Base-by-base conservation (phyloP, 2,888 invertebrate genomes). In the Mimachlamys varia region DNA sequence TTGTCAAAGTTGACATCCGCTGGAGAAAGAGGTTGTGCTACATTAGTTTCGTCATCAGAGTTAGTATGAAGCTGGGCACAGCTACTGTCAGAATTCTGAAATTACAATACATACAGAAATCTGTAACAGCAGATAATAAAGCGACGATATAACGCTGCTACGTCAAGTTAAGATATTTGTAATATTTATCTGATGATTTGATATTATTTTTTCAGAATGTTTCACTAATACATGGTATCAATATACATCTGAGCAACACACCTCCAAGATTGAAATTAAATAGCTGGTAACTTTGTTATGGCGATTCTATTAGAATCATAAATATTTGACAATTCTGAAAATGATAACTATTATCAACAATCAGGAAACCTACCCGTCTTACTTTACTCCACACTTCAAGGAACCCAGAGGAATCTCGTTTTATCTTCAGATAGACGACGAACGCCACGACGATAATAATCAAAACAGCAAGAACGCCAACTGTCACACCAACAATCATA, bases 1-100 rank as follows among this genome's bases (percentile, higher is more conserved):
- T 95, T 95, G 91, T 94, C 93, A 89, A 94, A 95, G 88, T 94
- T 94, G 50, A 93, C 91, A 89, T 94, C 94, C 13, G 94, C 89
- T 33, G 90, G 88, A 27, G 92, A 91, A 87, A 93, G 92, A 13
- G 93, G 92, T 49, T 92, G 91, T 0, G 90, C 58, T 13, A 44
- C 90, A 22, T 89, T 89, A 17, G 92, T 92, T 19, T 93, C 93
- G 55, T 93, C 93, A n/a, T 94, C 93, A 44, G 50, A 58, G 38
- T 90, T 90, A 22, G 88, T 49, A 5, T 90, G 88, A 19, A 90
- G 88, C 49, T 62, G 91, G n/a, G 89, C 90, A 87, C 22, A 87
- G 87, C 89, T 90, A 27, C 90, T 87, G 38, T 87, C 76, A 44
- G 76, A 88, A 53, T 37, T 38, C 88, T 88, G 44, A 22, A 90